Conservation (phyloP, 2,888 invertebrate genomes). For the Monopis laevigella region DNA sequence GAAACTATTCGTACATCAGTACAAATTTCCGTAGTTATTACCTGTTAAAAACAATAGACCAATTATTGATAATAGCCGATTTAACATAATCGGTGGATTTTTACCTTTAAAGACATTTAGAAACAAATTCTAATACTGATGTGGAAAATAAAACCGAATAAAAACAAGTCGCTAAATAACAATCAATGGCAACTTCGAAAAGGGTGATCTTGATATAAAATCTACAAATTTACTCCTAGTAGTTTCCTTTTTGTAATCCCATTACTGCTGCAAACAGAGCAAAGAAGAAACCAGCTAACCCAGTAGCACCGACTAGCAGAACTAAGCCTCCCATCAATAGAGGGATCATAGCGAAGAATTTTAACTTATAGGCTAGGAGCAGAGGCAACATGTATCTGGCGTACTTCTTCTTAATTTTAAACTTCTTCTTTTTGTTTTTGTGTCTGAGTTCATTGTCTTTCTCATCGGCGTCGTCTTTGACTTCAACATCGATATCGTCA, state of each 20-base stretch:
- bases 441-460: slow-evolving; percentile 15
- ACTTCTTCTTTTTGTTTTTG: slow-evolving; percentile 21
- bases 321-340: slow-evolving; percentile 77
- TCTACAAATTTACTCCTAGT: slow-evolving; percentile 24
- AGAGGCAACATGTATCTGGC: slow-evolving; percentile 79
- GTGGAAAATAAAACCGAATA: too few relatives aligned
- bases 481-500: slow-evolving; percentile 31
- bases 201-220: background rate
- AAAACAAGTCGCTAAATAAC: background rate
- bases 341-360: slow-evolving; percentile 81
- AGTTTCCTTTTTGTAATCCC: slow-evolving; percentile 71
- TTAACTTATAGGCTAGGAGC: slow-evolving; percentile 83
- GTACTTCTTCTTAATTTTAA: slow-evolving; percentile 66
- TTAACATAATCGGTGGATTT: too few relatives aligned
- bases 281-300: slow-evolving; percentile 88
- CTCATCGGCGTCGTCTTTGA: slow-evolving; percentile 23
- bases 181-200: slow-evolving; percentile 9
- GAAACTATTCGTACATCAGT: too few relatives aligned
- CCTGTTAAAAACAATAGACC: too few relatives aligned
- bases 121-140: too few relatives aligned
- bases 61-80: too few relatives aligned
- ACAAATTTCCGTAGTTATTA: too few relatives aligned
- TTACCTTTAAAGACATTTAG: too few relatives aligned
- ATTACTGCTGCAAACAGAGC: slow-evolving; percentile 85
- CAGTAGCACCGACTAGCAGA: slow-evolving; percentile 79